phyloP scores from a whole-genome alignment of 2,797 vertebrate genomes.

The Discoglossus pictus region DNA sequence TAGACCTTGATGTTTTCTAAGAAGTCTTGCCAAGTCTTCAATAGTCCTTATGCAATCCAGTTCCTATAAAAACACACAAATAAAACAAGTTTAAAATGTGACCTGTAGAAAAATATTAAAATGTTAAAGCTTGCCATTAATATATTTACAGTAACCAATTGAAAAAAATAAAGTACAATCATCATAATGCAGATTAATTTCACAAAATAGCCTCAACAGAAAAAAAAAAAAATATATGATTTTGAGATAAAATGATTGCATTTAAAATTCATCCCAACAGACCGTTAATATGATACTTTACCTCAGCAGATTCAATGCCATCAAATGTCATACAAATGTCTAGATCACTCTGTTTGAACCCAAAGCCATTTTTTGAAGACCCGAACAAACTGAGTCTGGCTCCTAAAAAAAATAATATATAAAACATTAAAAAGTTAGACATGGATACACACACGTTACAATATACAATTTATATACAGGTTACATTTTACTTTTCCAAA shows the following conservation, averaged over 20 bases:
- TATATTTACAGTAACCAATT: no score
- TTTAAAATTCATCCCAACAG: no score
- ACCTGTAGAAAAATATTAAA: not conserved
- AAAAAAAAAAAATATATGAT: slow-evolving; percentile 23
- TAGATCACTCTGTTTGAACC: slow-evolving; percentile 93
- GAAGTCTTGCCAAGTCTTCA: slow-evolving; percentile 83
- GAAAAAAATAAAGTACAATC: no score
- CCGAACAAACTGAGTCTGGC: slow-evolving; percentile 89
- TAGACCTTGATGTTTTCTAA: slow-evolving; percentile 87
- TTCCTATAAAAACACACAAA: slow-evolving; percentile 66
- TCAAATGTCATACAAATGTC: slow-evolving; percentile 94
- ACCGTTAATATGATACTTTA: no score
- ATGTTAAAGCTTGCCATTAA: no score
- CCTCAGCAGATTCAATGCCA: slow-evolving; percentile 83
- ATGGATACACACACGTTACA: no score
- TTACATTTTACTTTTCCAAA: no score
- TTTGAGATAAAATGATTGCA: no score
- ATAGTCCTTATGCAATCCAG: slow-evolving; percentile 86
- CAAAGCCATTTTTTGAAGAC: slow-evolving; percentile 95
- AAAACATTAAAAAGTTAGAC: not conserved
- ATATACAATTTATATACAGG: no score
- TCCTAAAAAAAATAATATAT: slow-evolving; percentile 62
- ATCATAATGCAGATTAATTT: no score
- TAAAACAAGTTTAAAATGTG: not conserved
- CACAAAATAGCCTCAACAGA: no score